These are phyloP conservation scores for Bombus consobrinus DNA, from an alignment of 1,140 invertebrate genomes.

Conservation along the genomic window DNA sequence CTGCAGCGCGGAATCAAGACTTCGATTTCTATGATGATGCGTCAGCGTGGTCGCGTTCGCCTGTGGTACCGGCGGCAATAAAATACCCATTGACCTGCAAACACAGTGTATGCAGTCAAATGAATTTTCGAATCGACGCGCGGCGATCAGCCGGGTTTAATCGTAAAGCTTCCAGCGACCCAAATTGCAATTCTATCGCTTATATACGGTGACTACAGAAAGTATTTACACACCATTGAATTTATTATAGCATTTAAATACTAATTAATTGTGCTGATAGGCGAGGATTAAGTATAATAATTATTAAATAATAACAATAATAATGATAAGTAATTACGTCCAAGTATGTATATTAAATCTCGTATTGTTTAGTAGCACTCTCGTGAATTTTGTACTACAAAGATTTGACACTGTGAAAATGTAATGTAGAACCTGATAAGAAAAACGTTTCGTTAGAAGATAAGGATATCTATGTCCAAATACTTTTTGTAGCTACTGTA, in stretches of 20 bases:
- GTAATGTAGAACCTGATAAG: not conserved
- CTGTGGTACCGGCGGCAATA: slow-evolving; percentile 88
- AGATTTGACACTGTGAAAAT: not conserved
- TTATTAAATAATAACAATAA: no score
- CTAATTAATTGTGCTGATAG: no score
- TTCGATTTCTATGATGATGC: slow-evolving; percentile 93
- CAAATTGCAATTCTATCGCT: not conserved
- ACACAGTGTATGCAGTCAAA: not conserved
- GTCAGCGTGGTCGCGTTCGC: slow-evolving; percentile 83
- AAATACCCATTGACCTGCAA: slow-evolving; percentile 89
- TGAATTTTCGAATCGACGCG: not conserved
- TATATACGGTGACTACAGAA: not conserved
- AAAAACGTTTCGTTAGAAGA: not conserved
- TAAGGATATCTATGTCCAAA: not conserved
- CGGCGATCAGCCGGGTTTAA: not conserved
- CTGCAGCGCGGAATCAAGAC: slow-evolving; percentile 93
- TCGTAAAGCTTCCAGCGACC: not conserved
- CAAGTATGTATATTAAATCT: not conserved
- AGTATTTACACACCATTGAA: no score
- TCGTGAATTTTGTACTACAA: no score
- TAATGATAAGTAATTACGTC: no score
- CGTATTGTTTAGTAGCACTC: not conserved
- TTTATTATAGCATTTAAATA: no score
- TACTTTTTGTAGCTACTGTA: not conserved
- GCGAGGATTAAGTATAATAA: no score